These are phyloP conservation scores for Mus musculus DNA, from an alignment of 2,113 vertebrate species.

Conservation along the genomic window GRCm39 chr2:129718501-129719000, in stretches of 20 bases:
- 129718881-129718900: not conserved
- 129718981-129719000: not conserved
- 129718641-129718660: not conserved
- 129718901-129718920: not conserved
- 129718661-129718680: not conserved
- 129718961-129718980: rapidly evolving
- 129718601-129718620: not conserved
- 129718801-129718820: not conserved
- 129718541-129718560: not conserved
- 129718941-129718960: not conserved
- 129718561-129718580: not conserved
- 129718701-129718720: not conserved
- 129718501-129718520: not conserved
- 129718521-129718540: not conserved
- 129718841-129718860: rapidly evolving
- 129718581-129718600: not conserved
- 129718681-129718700: not conserved
- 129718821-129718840: not conserved
- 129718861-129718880: not conserved
- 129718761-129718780: not conserved
- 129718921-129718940: not conserved
- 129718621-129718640: not conserved
- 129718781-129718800: not conserved
- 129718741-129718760: not conserved
- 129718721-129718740: not conserved